A percentile compares a stretch with the other conserved stretches of the same genome.
Conservation (phyloP, 2,888 invertebrate species). For the Leucophenga maculata region DNA sequence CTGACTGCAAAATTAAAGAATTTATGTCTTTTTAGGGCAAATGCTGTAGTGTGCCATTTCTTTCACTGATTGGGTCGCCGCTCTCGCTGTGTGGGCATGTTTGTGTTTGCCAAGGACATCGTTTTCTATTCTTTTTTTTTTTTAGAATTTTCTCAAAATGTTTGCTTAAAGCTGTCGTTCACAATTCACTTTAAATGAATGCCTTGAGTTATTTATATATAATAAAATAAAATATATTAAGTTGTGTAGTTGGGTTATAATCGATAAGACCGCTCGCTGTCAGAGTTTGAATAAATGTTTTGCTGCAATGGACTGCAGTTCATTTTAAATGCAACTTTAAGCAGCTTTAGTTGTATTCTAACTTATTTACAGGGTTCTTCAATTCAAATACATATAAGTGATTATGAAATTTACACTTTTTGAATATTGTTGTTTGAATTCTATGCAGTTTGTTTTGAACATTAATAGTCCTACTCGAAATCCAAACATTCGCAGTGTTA, state of each 20-base stretch:
- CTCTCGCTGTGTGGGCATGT: background rate
- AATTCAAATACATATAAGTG: too few relatives aligned
- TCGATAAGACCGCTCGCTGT: too few relatives aligned
- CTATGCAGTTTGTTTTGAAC: too few relatives aligned
- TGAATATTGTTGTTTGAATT: too few relatives aligned
- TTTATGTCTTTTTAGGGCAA: constrained; percentile 30
- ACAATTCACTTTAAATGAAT: too few relatives aligned
- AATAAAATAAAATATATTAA: too few relatives aligned
- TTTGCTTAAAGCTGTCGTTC: constrained; percentile 18
- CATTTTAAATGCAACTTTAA: background rate
- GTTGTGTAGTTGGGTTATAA: too few relatives aligned
- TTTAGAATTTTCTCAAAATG: background rate
- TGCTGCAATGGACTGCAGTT: constrained; percentile 12
- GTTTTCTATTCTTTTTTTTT: background rate
- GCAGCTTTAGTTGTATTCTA: background rate
- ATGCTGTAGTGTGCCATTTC: constrained; percentile 20
- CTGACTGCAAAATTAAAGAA: constrained; percentile 30
- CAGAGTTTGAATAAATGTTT: background rate
- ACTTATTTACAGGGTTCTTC: too few relatives aligned
- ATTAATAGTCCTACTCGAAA: too few relatives aligned
- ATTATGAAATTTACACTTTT: too few relatives aligned
- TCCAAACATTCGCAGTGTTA: too few relatives aligned
- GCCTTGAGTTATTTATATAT: too few relatives aligned
- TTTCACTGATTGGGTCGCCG: constrained; percentile 7
- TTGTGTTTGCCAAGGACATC: background rate